Conservation (phyloP, 2,888 invertebrate genomes). For the Lissocephala sabroskyi region DNA sequence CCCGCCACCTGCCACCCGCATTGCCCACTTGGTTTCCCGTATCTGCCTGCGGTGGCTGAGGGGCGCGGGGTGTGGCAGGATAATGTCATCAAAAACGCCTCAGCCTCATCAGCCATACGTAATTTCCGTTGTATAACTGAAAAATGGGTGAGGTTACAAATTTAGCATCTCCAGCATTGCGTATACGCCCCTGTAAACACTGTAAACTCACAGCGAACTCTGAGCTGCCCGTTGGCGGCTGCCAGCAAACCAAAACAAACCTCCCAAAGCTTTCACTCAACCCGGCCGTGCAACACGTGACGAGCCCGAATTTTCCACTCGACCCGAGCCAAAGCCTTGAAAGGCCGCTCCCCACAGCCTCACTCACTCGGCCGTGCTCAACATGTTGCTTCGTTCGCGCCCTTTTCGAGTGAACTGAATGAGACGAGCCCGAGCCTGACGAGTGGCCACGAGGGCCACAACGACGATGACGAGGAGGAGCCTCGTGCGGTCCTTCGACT, state of each 20-base stretch:
- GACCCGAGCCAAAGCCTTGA: constrained; percentile 18
- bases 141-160: neutral
- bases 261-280: constrained; percentile 46
- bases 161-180: constrained; percentile 6
- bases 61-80: too few relatives aligned
- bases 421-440: constrained; percentile 14
- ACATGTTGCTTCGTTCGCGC: constrained; percentile 52
- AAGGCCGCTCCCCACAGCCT: constrained; percentile 5
- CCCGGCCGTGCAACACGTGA: constrained; percentile 50
- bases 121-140: constrained; percentile 45
- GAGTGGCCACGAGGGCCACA: constrained; percentile 30
- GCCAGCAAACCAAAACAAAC: constrained; percentile 46
- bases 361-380: constrained; percentile 19
- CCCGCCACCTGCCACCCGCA: too few relatives aligned
- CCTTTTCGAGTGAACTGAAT: constrained; percentile 19
- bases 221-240: neutral
- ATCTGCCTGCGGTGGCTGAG: too few relatives aligned
- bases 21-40: too few relatives aligned
- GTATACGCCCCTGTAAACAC: constrained; percentile 26
- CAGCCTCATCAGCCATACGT: constrained; percentile 34
- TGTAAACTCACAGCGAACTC: constrained; percentile 18
- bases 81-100: too few relatives aligned
- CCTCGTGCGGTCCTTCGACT: neutral
- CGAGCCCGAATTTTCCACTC: constrained; percentile 36
- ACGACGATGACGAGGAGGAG: neutral